Conservation (phyloP, 2,113 vertebrate genomes). For the Rafetus swinhoei region DNA sequence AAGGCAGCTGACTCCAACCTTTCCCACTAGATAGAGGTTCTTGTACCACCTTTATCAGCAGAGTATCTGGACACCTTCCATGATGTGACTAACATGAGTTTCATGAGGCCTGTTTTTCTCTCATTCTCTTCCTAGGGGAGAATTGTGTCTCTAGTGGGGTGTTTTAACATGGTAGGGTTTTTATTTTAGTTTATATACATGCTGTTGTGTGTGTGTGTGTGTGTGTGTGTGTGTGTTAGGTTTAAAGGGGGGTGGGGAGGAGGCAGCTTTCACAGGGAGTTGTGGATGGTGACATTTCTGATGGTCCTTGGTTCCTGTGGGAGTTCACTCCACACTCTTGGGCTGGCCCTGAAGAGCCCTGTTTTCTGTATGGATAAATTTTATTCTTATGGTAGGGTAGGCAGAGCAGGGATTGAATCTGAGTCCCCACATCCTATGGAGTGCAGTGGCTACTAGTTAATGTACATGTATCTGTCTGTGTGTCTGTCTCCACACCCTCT, state of each 20-base stretch:
- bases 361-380: background rate
- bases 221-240: background rate
- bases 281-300: background rate
- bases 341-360: background rate
- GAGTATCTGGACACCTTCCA: too few relatives aligned
- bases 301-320: background rate
- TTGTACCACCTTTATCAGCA: too few relatives aligned
- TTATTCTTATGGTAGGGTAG: background rate
- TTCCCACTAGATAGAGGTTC: fast-evolving
- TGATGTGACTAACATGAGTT: background rate
- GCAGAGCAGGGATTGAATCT: background rate
- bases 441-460: too few relatives aligned
- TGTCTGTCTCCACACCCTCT: too few relatives aligned
- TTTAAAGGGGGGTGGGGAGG: too few relatives aligned
- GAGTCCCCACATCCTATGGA: too few relatives aligned
- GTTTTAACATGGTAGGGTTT: background rate
- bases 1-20: fast-evolving
- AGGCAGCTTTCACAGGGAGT: background rate
- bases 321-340: background rate
- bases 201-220: background rate
- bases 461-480: too few relatives aligned
- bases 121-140: background rate
- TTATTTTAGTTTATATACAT: background rate
- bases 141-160: background rate
- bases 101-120: fast-evolving